phyloP scores from a whole-genome alignment of 1,140 invertebrate genomes.

The Delia radicum region DNA sequence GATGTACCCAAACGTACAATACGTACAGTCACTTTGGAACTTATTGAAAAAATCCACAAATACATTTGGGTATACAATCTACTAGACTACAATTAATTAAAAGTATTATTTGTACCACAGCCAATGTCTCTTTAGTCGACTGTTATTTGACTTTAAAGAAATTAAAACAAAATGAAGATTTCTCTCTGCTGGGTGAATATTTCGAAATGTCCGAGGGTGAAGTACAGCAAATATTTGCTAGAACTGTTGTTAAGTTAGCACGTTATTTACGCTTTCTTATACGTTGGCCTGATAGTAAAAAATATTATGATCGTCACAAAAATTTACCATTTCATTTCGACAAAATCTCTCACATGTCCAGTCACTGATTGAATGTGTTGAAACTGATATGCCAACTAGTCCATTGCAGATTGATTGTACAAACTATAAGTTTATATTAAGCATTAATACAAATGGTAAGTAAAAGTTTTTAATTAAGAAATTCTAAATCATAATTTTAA shows the following conservation, averaged over 20 bases:
- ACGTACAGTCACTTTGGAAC: constrained; percentile 38
- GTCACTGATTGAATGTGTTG: constrained; percentile 51
- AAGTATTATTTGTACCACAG: constrained; percentile 38
- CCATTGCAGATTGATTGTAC: constrained; percentile 36
- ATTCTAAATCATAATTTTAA: not conserved
- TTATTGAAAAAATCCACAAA: constrained; percentile 42
- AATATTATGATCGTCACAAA: constrained; percentile 45
- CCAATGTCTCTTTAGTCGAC: constrained; percentile 43
- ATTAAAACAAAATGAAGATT: constrained; percentile 46
- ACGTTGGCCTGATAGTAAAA: constrained; percentile 44
- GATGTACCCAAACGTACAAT: constrained; percentile 43
- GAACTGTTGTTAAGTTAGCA: constrained; percentile 37
- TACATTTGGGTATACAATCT: constrained; percentile 39
- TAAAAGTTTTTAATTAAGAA: not conserved
- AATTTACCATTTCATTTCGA: constrained; percentile 44
- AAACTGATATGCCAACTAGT: constrained; percentile 40
- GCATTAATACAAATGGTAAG: constrained; percentile 46
- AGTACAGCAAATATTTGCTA: constrained; percentile 41
- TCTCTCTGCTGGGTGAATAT: constrained; percentile 41
- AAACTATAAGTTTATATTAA: constrained; percentile 50
- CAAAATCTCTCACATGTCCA: constrained; percentile 45
- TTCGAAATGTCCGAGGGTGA: constrained; percentile 47
- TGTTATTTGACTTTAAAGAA: constrained; percentile 49
- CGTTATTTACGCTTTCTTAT: constrained; percentile 44
- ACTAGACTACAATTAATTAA: constrained; percentile 41